Conservation (phyloP, 2,888 invertebrate genomes). For the Chrysotoxum bicinctum region DNA sequence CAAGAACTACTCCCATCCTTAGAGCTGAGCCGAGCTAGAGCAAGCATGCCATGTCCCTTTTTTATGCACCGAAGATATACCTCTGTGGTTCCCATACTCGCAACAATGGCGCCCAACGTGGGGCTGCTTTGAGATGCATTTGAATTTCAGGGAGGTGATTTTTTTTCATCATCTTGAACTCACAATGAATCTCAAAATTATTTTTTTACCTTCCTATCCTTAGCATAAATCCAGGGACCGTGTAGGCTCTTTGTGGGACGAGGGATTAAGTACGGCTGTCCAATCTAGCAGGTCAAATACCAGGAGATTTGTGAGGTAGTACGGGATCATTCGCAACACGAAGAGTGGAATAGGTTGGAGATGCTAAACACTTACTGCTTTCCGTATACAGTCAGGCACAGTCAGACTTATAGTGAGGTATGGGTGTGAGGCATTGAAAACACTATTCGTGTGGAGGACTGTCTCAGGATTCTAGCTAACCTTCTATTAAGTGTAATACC, state of each 20-base stretch:
- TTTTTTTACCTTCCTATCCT: too few species aligned
- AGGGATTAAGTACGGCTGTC: background rate
- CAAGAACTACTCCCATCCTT: too few species aligned
- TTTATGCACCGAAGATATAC: too few species aligned
- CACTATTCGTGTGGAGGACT: too few species aligned
- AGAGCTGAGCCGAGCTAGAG: too few species aligned
- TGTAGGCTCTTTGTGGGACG: background rate
- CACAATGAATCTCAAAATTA: too few species aligned
- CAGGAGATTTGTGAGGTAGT: background rate
- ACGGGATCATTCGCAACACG: background rate
- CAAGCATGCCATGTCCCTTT: too few species aligned
- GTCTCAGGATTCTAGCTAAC: background rate
- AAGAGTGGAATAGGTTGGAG: background rate
- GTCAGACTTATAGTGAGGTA: background rate
- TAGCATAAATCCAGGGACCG: background rate
- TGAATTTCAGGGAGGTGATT: too few species aligned
- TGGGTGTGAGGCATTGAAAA: background rate
- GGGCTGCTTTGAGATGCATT: too few species aligned
- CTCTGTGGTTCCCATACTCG: too few species aligned
- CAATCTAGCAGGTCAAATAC: background rate
- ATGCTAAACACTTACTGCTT: background rate
- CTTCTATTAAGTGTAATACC: background rate
- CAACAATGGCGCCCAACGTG: too few species aligned
- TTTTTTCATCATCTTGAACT: too few species aligned
- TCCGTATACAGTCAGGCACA: background rate